These are phyloP conservation scores for Gonatopus flavifemur DNA, from an alignment of 1,140 invertebrate genomes.

Conservation along the genomic window DNA sequence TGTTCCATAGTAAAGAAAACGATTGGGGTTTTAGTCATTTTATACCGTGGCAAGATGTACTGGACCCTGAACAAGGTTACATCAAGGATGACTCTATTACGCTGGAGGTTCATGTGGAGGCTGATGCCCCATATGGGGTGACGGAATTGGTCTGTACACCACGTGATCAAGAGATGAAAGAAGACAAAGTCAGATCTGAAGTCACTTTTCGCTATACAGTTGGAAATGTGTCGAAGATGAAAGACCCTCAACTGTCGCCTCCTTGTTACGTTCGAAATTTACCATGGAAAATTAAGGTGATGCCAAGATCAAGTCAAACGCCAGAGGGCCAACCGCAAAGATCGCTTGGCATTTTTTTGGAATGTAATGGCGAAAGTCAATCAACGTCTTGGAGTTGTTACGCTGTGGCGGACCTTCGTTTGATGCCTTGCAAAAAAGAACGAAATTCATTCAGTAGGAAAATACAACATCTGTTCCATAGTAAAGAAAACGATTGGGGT, in stretches of 20 bases:
- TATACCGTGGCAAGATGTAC: neutral
- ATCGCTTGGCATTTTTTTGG: constrained; percentile 86
- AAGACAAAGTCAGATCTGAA: constrained; percentile 93
- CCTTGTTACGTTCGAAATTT: constrained; percentile 93
- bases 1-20: neutral
- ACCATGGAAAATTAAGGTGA: constrained; percentile 99
- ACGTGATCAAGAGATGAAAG: constrained; percentile 66
- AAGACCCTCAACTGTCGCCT: constrained; percentile 86
- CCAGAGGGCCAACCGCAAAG: constrained; percentile 72
- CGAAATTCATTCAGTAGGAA: constrained; percentile 78
- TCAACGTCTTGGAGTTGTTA: constrained; percentile 96
- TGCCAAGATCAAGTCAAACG: constrained; percentile 80
- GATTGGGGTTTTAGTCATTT: neutral
- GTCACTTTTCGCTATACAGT: constrained; percentile 89
- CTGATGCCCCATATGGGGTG: constrained; percentile 54
- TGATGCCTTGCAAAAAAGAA: constrained; percentile 84
- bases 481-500: constrained; percentile 99
- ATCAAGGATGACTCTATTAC: neutral
- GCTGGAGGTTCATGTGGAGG: neutral
- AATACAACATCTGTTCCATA: constrained; percentile 80
- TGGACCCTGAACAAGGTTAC: neutral
- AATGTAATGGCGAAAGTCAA: constrained; percentile 94
- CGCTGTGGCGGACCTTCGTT: constrained; percentile 86
- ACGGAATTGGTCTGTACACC: constrained; percentile 56
- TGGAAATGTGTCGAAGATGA: constrained; percentile 87